Evolutionary conservation across 2,113 vertebrate species (phyloP).

Genomic region (Equus przewalskii): DNA sequence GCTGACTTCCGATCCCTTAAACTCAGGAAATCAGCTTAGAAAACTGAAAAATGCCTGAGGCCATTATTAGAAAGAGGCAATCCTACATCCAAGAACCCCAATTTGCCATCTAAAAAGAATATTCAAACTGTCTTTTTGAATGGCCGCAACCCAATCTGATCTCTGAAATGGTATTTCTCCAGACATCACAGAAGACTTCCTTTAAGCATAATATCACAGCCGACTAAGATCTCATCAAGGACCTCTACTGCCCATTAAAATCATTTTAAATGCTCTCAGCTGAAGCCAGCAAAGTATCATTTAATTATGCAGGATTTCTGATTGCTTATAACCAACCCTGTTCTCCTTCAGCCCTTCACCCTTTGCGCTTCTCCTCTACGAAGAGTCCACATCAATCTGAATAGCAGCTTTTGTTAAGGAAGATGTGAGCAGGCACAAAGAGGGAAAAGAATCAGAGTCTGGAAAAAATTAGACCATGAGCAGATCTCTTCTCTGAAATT

Average conservation of each 20-base stretch:
- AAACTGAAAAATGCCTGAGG: neutral
- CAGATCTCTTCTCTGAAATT: constrained; percentile 9
- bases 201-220: constrained; percentile 61
- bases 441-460: neutral
- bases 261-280: constrained; percentile 72
- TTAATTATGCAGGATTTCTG: constrained; percentile 65
- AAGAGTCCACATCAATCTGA: constrained; percentile 22
- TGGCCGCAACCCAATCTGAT: neutral
- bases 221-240: constrained; percentile 72
- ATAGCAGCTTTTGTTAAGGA: neutral
- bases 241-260: constrained; percentile 67
- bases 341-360: constrained; percentile 1
- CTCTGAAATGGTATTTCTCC: constrained; percentile 23
- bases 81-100: neutral
- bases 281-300: constrained; percentile 51
- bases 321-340: constrained; percentile 46
- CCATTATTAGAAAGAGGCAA: neutral
- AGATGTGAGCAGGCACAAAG: neutral
- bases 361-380: neutral
- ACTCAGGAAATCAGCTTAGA: neutral
- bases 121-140: neutral
- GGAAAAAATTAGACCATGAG: neutral
- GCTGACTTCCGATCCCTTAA: neutral
- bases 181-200: constrained; percentile 43
- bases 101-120: constrained; percentile 1